Percentiles rank a stretch among this genome's conserved stretches.
phyloP scores from a whole-genome alignment of 1,140 invertebrate species.

The Drosophila bipectinata region DNA sequence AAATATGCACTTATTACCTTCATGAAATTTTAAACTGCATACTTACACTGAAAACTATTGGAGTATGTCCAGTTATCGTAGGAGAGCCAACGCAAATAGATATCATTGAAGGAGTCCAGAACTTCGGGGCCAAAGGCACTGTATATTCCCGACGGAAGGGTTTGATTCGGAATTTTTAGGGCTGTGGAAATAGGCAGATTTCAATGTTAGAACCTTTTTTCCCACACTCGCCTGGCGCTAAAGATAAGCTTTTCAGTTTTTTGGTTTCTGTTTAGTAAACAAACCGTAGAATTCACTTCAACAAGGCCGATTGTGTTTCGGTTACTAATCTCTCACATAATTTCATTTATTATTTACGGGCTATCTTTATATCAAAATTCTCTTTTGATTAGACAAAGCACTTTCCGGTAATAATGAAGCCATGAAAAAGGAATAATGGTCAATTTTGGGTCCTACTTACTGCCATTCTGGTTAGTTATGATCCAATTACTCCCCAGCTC shows the following conservation, averaged over 20 bases:
- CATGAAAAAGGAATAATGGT: too few species aligned
- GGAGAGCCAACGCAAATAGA: conserved; percentile 92
- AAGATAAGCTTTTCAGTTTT: conserved; percentile 17
- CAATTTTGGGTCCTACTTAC: conserved; percentile 48
- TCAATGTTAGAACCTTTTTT: neutral
- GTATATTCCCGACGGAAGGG: conserved; percentile 94
- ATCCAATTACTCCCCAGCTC: conserved; percentile 61
- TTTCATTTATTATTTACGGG: conserved; percentile 36
- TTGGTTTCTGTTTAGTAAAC: conserved; percentile 13
- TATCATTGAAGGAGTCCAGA: conserved; percentile 91
- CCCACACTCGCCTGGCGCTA: neutral
- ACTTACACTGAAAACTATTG: conserved; percentile 85
- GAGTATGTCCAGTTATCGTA: conserved; percentile 91
- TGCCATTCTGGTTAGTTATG: conserved; percentile 69
- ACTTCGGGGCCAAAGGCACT: conserved; percentile 87
- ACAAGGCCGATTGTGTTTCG: conserved; percentile 29
- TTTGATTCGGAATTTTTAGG: conserved; percentile 77
- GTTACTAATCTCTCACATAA: conserved; percentile 25
- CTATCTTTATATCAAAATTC: conserved; percentile 7
- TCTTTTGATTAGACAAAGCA: conserved; percentile 4
- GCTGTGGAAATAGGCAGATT: conserved; percentile 16
- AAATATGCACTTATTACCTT: too few species aligned
- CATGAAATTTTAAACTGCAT: neutral
- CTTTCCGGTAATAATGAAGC: conserved; percentile 1
- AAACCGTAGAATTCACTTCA: conserved; percentile 7